These are phyloP conservation scores for Iguana delicatissima DNA, from an alignment of 2,797 vertebrate species.

Conservation along the genomic window DNA sequence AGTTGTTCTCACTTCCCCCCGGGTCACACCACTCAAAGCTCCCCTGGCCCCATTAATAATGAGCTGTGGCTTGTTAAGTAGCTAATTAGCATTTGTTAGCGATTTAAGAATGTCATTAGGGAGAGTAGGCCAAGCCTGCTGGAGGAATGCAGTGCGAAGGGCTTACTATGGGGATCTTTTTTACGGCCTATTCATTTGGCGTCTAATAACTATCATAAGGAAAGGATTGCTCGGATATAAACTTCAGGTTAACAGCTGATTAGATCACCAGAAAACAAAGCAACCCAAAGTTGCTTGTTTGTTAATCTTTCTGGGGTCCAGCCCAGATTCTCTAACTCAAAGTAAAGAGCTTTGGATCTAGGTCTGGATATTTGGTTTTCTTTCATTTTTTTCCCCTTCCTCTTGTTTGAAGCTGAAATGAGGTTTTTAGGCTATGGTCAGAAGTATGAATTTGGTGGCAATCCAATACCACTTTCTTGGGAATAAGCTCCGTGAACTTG, in stretches of 20 bases:
- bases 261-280: conserved; percentile 78
- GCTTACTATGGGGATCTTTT: conserved; percentile 87
- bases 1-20: conserved; percentile 17
- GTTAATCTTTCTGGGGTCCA: conserved; percentile 82
- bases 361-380: too few species aligned
- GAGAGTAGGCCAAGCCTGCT: conserved; percentile 77
- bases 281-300: conserved; percentile 71
- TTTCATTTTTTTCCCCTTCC: background rate
- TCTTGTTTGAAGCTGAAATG: background rate
- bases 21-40: conserved; percentile 70
- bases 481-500: too few species aligned
- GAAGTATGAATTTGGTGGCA: too few species aligned
- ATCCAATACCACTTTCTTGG: too few species aligned
- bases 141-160: conserved; percentile 83
- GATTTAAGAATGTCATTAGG: conserved; percentile 94
- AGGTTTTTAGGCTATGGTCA: background rate
- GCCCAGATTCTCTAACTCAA: conserved; percentile 62
- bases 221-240: conserved; percentile 91
- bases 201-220: conserved; percentile 96
- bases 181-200: conserved; percentile 84
- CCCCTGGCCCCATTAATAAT: conserved; percentile 73
- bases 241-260: conserved; percentile 83
- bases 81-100: conserved; percentile 89
- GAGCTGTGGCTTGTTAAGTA: conserved; percentile 79
- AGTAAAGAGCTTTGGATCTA: background rate